Conservation (phyloP, 1,140 invertebrate species). For the Rhysida immarginata region DNA sequence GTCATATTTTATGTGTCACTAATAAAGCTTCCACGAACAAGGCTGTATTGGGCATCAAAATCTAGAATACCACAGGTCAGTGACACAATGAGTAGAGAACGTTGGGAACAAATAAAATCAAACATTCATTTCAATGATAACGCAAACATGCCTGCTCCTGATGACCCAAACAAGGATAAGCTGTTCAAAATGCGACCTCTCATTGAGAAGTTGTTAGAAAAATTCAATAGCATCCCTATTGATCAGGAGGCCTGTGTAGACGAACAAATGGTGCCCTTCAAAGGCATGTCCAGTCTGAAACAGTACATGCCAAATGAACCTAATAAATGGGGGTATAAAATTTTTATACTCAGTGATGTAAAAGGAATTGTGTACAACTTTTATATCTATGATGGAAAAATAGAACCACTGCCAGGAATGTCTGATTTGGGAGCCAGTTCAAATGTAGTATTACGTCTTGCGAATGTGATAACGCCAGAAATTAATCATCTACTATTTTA, state of each 20-base stretch:
- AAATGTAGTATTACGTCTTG: constrained; percentile 15
- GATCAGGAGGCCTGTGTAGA: constrained; percentile 14
- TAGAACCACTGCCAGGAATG: constrained; percentile 8
- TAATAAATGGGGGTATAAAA: constrained; percentile 19
- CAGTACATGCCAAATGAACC: constrained; percentile 17
- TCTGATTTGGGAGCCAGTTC: constrained; percentile 15
- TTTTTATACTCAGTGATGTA: constrained; percentile 12
- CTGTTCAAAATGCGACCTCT: not conserved
- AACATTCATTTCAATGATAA: not conserved
- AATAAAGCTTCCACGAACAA: not conserved
- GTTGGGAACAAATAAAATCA: not conserved
- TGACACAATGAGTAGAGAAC: not conserved
- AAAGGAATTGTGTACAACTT: constrained; percentile 17
- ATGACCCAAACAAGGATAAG: not conserved
- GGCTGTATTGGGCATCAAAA: not conserved
- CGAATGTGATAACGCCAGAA: constrained; percentile 10
- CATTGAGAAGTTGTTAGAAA: not conserved
- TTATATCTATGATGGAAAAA: constrained; percentile 16
- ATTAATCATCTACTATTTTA: constrained; percentile 16
- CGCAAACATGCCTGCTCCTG: not conserved
- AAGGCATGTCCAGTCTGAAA: constrained; percentile 16
- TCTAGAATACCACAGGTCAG: not conserved
- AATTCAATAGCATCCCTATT: not conserved
- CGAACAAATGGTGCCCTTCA: no score
- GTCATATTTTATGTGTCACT: not conserved